Percentiles rank a stretch among this genome's conserved stretches.
Conservation (phyloP, 1,140 invertebrate species). For the Neodiprion lecontei region DNA sequence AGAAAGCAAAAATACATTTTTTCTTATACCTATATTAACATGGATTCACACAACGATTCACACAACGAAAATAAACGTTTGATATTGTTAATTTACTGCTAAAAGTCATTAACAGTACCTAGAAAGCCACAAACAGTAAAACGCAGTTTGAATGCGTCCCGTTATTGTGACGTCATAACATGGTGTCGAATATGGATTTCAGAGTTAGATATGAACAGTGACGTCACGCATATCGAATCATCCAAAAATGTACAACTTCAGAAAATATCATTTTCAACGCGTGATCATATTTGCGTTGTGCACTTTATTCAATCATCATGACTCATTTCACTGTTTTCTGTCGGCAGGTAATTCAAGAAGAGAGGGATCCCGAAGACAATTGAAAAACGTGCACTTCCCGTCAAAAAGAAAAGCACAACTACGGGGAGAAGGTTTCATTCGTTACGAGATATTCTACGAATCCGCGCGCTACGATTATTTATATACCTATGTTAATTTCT, state of each 20-base stretch:
- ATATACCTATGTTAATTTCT: neutral
- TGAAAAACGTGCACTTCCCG: conserved; percentile 31
- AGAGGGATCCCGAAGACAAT: conserved; percentile 56
- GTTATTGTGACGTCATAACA: neutral
- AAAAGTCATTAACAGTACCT: no score
- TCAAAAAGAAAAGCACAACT: neutral
- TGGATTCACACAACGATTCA: neutral
- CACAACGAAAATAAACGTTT: conserved; percentile 21
- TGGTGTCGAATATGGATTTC: neutral
- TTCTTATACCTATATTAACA: conserved; percentile 13
- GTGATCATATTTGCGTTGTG: neutral
- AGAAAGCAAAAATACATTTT: conserved; percentile 3
- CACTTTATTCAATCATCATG: neutral
- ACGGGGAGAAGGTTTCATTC: neutral
- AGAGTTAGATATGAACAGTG: neutral
- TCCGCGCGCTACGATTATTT: neutral
- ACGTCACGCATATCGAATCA: neutral
- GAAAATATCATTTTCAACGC: conserved; percentile 6
- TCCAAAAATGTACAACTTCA: neutral
- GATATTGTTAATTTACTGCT: neutral
- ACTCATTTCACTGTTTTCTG: neutral
- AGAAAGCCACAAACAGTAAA: no score
- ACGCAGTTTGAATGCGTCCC: neutral
- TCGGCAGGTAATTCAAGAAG: conserved; percentile 55
- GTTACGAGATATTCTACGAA: neutral